Evolutionary conservation across 2,113 vertebrate species (phyloP).

Genomic region (Colistium nudipinnis): DNA sequence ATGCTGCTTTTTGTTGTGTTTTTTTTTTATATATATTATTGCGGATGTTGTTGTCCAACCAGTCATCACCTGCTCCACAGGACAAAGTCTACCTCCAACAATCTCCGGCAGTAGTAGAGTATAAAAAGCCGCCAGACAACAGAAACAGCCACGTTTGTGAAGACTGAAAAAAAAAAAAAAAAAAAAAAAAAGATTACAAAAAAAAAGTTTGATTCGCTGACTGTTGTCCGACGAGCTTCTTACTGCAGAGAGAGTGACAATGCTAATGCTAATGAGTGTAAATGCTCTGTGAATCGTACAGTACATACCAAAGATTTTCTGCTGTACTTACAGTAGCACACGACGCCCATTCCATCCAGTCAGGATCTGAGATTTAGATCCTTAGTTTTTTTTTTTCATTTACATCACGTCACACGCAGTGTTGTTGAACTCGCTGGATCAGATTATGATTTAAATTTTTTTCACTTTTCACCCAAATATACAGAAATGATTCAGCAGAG

Average conservation of each 20-base stretch:
- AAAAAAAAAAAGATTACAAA: no score
- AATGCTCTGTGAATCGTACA: constrained; percentile 53
- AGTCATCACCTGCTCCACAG: constrained; percentile 31
- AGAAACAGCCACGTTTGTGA: no score
- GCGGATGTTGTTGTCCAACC: neutral
- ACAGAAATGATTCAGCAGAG: neutral
- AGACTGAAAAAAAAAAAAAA: no score
- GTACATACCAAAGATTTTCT: constrained; percentile 76
- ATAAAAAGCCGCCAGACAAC: constrained; percentile 42
- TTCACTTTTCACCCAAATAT: constrained; percentile 18
- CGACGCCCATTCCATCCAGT: constrained; percentile 3
- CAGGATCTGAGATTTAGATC: neutral
- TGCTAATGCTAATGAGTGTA: no score
- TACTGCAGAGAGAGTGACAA: constrained; percentile 50
- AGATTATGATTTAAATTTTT: no score
- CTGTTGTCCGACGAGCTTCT: constrained; percentile 20
- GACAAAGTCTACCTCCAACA: constrained; percentile 70
- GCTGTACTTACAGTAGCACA: constrained; percentile 59
- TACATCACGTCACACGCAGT: neutral
- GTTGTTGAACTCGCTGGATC: neutral
- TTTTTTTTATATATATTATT: no score
- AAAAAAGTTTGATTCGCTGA: no score
- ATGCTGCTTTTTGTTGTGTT: neutral
- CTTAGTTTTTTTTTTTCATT: neutral
- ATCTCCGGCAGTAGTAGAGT: constrained; percentile 37